A percentile compares a stretch with the other conserved stretches of the same genome.
phyloP scores from a whole-genome alignment of 2,888 invertebrate species.

The Ochropleura plecta region DNA sequence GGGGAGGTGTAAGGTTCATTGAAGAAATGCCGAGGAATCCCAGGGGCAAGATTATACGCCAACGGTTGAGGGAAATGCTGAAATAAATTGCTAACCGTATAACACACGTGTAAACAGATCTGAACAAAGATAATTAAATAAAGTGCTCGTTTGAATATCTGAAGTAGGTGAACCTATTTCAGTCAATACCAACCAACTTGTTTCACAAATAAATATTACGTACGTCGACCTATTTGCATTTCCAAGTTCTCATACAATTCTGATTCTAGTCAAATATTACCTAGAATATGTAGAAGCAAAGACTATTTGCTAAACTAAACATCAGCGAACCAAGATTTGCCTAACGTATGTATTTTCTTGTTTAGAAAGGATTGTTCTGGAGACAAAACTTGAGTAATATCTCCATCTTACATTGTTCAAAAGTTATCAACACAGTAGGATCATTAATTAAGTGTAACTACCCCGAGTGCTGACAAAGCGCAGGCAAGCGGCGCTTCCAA shows the following conservation, averaged over 20 bases:
- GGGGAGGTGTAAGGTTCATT: constrained; percentile 92
- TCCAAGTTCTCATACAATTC: constrained; percentile 55
- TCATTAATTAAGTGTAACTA: constrained; percentile 62
- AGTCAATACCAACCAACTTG: constrained; percentile 25
- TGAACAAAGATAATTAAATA: constrained; percentile 41
- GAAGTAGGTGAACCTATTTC: constrained; percentile 20
- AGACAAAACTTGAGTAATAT: constrained; percentile 38
- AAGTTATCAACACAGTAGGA: constrained; percentile 52
- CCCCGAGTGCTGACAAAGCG: constrained; percentile 55
- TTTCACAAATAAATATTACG: constrained; percentile 39
- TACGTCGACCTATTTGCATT: constrained; percentile 43
- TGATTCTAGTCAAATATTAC: constrained; percentile 55
- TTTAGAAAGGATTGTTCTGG: constrained; percentile 21
- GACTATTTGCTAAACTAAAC: constrained; percentile 56
- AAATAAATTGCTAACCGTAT: constrained; percentile 65
- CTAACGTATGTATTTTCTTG: constrained; percentile 27
- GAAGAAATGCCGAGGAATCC: constrained; percentile 92
- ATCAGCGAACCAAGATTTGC: constrained; percentile 50
- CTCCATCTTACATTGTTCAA: constrained; percentile 43
- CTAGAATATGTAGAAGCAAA: constrained; percentile 53
- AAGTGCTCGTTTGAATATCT: constrained; percentile 27
- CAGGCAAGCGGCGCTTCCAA: constrained; percentile 39
- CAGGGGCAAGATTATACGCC: constrained; percentile 93
- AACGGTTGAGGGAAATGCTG: constrained; percentile 88
- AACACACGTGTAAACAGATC: constrained; percentile 14